Evolutionary conservation across 2,888 invertebrate species (phyloP), one percentile per base, ranked within the genome.

Genomic region (Melinaea marsaeus): DNA sequence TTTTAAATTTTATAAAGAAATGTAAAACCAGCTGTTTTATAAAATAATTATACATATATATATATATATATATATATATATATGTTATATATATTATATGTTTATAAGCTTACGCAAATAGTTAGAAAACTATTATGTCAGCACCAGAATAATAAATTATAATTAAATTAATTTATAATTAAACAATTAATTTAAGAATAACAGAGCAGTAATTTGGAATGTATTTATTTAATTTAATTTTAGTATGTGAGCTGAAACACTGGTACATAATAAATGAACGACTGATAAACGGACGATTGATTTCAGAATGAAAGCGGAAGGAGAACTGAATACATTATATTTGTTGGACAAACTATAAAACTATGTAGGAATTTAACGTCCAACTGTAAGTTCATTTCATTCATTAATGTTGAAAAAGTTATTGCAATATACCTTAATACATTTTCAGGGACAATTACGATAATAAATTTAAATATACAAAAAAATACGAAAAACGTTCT

Each of bases 191-290:
- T 22, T 9, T 4, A 5, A 6, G 32, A 22, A 51, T 32, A 32
- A n/a, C 5, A 13, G 5, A 47, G 13, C 47, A 13, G 7, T 32
- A 11, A 7, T 9, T 46, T 2, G 6, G 7, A 22, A 32, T 22
- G 22, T 22, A 22, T 22, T 22, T 22, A 7, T 3, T 22, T 51
- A 32, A 51, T 51, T 32, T 60, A 45, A 42, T 46, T 58, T 42
- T 55, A 13, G 55, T 34, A 55, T 47, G 47, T 60, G 46, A 42
- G 4, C 32, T 37, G 57, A 51, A 51, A 57, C 57, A 51, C 57
- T 48, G 57, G 33, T 42, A 7, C 32, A 48, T 48, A 61, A 61
- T 61, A 61, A 51, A 57, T 61, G 42, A 61, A 47, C n/a, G 37
- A 22, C 22, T 51, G 46, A 56, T 61, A 35, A 48, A 47, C 34